Evolutionary conservation across 2,888 invertebrate genomes (phyloP), one percentile per base, ranked within the genome.

Genomic region (Papilio demoleus): DNA sequence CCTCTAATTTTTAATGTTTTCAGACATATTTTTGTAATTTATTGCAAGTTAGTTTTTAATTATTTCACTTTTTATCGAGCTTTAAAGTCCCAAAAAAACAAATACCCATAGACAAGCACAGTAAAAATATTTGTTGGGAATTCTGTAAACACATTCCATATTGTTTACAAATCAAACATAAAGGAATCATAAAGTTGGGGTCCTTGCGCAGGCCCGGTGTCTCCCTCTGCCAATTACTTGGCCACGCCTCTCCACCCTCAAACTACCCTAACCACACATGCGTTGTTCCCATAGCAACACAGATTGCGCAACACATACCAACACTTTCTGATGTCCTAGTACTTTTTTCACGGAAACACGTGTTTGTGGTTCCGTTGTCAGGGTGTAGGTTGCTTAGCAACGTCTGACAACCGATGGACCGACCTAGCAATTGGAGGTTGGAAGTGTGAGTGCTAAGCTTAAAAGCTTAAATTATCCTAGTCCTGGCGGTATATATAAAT

Each of bases 271-370:
- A 24, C 8, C 31, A 31, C 53, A 56, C 31, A 56, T 31, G 17
- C 53, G 31, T 56, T n/a, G 17, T 56, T 56, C 53, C 8, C 53
- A 17, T 31, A 53, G 27, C 27, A 53, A 24, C 31, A 56, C 17
- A 17, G 31, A 31, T 56, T 31, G 53, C 53, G 53, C 53, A 56
- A 31, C 27, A 27, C 31, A 56, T 56, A 31, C 17, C 31, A n/a
- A n/a, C 27, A 31, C 9, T 27, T 53, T 17, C 53, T 56, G 11
- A 56, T 56, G n/a, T 31, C 53, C 53, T 56, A 9, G 53, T 56
- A 56, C 53, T 31, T 17, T 31, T 56, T n/a, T 31, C 31, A 56
- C 31, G n/a, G 53, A 56, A 56, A 56, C 31, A 56, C 53, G 53
- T 56, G 53, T 27, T 56, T 56, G 53, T 14, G 53, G 24, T 31